Evolutionary conservation across 2,888 invertebrate species (phyloP), one percentile per base, ranked within the genome.

Genomic region (Rhingia campestris): DNA sequence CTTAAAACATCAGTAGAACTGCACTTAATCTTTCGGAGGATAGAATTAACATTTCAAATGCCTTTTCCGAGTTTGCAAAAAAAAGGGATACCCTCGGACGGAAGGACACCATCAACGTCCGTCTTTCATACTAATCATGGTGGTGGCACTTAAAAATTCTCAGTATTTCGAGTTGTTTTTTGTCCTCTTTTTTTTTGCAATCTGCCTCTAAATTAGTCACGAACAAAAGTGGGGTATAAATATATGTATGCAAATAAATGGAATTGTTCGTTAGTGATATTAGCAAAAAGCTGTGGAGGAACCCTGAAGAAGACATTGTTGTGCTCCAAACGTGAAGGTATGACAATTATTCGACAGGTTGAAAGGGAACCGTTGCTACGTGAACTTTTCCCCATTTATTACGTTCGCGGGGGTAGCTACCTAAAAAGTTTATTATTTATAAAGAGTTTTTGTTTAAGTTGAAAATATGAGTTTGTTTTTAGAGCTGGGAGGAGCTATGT

Each of bases 101-200:
- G 37, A 67, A 45, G 75, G 59, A 53, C 45, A 73, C 54, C 22
- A 72, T 51, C n/a, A 7, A 10, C 32, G 43, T 45, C 14, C 39
- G 39, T 39, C 61, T 37, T 53, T 49, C 12, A 56, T 54, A 45
- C 43, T 45, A 67, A 53, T 43, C 67, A 56, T 10, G 12, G 43
- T 41, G 51, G 49, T 49, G 51, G 53, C 45, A 69, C 53, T 76
- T 76, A 47, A 58, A 75, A 66, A 75, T 67, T 53, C 39, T 69
- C 30, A 53, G 41, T 58, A 61, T 47, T 53, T 69, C 61, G 47
- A 32, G 4, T 76, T 22, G 53, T 10, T 59, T 49, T 56, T 54
- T 72, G 39, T 64, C 49, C 32, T n/a, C 5, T 35, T 43, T 3
- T 59, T 14, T 39, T 37, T 10, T 49, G 45, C 33, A 47, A 49